Evolutionary conservation across 2,888 invertebrate species (phyloP), one percentile per base, ranked within the genome.

Genomic region (Machimus atricapillus): DNA sequence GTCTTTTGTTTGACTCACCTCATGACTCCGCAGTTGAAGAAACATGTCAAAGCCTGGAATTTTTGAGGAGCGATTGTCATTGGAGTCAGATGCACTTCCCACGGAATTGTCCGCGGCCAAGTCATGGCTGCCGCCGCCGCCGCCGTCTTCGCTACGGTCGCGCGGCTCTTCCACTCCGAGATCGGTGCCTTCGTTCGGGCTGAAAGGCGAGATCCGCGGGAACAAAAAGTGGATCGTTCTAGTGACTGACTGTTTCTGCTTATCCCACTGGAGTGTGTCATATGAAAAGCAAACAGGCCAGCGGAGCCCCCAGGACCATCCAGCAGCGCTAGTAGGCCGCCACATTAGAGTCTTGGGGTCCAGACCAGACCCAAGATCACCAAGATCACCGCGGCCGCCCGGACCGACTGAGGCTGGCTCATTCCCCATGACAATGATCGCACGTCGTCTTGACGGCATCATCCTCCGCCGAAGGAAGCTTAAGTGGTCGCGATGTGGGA

Each of bases 361-460:
- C 79, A 16, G 52, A 2, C 52, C 52, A 27, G 56, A 56, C 40
- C 66, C n/a, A 34, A 58, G 58, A 58, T 31, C 76, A 37, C 66
- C n/a, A 34, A 58, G 58, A 58, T 31, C 76, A 37, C 31, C 23
- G 27, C 27, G 66, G 27, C 66, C 27, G 66, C 66, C 66, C 19
- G 27, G 66, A 37, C 58, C 23, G 56, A 46, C 46, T 31, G 31
- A 12, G 37, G 83, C 83, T 85, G 85, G 82, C 31, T 58, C 58
- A 37, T 74, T 85, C 85, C 74, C 66, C 16, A n/a, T 85, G 85
- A 85, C 74, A 74, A 85, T 74, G 85, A 85, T 85, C 85, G 74
- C 85, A 74, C 85, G 85, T 46, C 85, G 85, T 27, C 85, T 85
- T 85, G 85, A 85, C 85, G 74, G 85, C 85, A 85, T 85, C 85